These are phyloP conservation scores for Halotydeus destructor DNA, from an alignment of 1,140 invertebrate species.

Conservation along the genomic window DNA sequence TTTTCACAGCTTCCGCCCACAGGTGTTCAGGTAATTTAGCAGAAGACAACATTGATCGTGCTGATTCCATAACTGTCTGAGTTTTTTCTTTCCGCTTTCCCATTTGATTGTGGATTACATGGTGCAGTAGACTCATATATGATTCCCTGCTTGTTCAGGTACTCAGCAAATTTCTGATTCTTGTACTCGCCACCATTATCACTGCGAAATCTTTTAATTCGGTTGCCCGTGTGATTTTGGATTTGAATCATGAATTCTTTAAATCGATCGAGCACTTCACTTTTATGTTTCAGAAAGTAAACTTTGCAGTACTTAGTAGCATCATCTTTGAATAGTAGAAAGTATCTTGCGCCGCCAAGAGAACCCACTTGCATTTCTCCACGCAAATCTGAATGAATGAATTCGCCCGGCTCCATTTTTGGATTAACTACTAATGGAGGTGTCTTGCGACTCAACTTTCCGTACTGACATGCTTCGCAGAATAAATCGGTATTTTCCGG, in stretches of 20 bases:
- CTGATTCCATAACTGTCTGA: constrained; percentile 8
- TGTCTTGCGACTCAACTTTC: constrained; percentile 1
- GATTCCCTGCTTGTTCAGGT: neutral
- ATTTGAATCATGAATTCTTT: constrained; percentile 10
- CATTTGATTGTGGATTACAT: constrained; percentile 8
- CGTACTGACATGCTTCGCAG: neutral
- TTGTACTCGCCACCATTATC: constrained; percentile 9
- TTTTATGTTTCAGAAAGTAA: constrained; percentile 25
- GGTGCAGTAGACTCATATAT: constrained; percentile 7
- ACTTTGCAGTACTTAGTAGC: constrained; percentile 21
- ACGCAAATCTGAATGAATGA: constrained; percentile 22
- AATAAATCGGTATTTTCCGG: neutral
- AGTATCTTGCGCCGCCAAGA: constrained; percentile 21
- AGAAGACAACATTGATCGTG: constrained; percentile 12
- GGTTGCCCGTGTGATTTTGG: neutral
- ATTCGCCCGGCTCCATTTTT: constrained; percentile 4
- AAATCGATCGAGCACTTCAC: constrained; percentile 21
- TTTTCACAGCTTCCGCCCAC: constrained; percentile 12
- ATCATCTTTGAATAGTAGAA: constrained; percentile 26
- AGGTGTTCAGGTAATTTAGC: constrained; percentile 4
- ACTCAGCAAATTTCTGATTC: neutral
- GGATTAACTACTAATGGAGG: no score
- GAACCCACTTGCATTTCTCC: constrained; percentile 25
- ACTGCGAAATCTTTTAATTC: neutral
- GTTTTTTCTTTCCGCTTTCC: neutral